Evolutionary conservation across 2,888 invertebrate genomes (phyloP).

Genomic region (Diaphora mendica): DNA sequence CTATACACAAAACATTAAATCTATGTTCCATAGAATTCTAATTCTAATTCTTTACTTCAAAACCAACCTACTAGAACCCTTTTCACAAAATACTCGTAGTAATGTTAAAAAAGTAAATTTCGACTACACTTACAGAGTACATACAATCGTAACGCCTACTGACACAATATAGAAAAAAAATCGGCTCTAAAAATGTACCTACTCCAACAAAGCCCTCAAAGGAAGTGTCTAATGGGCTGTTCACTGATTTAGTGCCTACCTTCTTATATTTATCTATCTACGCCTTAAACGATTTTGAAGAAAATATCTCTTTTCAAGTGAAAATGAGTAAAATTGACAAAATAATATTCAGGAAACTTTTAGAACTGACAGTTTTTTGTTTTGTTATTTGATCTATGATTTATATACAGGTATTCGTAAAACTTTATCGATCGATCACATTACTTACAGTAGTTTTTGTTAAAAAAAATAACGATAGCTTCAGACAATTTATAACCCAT

Average conservation of each 20-base stretch:
- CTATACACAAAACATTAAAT: neutral
- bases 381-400: constrained; percentile 26
- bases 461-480: neutral
- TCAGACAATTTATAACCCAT: neutral
- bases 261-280: neutral
- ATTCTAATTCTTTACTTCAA: neutral
- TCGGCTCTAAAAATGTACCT: neutral
- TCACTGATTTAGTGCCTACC: neutral
- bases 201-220: neutral
- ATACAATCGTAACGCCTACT: neutral
- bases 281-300: neutral
- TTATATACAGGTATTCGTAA: constrained; percentile 35
- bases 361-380: constrained; percentile 10
- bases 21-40: neutral
- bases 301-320: neutral
- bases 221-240: neutral
- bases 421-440: constrained; percentile 1
- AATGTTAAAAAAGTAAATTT: neutral
- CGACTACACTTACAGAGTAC: neutral
- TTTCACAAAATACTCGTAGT: neutral
- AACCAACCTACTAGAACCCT: neutral
- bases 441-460: no score
- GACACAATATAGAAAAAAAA: neutral
- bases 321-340: constrained; percentile 16
- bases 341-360: constrained; percentile 28